phyloP scores from a whole-genome alignment of 2,797 vertebrate genomes.

The Ceyx erithaca region DNA sequence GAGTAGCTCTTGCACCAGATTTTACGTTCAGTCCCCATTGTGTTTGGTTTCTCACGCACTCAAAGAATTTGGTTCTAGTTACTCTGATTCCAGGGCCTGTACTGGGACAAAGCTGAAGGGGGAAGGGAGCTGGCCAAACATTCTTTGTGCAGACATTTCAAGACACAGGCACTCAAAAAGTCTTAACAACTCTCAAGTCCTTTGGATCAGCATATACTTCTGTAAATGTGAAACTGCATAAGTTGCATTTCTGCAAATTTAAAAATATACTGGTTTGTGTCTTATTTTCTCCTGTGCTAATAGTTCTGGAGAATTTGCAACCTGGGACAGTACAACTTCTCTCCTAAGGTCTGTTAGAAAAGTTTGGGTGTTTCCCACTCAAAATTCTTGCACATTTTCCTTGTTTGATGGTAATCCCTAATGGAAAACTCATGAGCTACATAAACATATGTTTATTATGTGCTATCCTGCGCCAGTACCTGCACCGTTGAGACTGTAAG shows the following conservation, averaged over 20 bases:
- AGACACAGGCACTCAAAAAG: background rate
- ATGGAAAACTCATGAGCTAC: conserved; percentile 1
- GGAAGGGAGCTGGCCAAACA: background rate
- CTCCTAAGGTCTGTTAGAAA: background rate
- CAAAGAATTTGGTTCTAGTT: conserved; percentile 16
- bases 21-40: conserved; percentile 3
- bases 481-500: background rate
- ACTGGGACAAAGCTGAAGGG: background rate
- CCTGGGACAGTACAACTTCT: background rate
- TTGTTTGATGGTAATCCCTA: background rate
- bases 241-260: background rate
- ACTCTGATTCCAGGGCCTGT: background rate
- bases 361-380: background rate
- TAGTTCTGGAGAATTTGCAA: background rate
- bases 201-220: background rate
- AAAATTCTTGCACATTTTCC: background rate
- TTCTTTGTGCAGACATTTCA: background rate
- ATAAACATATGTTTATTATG: background rate
- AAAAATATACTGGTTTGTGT: background rate
- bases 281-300: background rate
- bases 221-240: background rate
- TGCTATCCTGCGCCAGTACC: background rate
- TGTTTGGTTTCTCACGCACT: conserved; percentile 39
- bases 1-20: background rate
- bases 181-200: background rate